phyloP scores from a whole-genome alignment of 2,797 vertebrate species.

The Chromis chromis region DNA sequence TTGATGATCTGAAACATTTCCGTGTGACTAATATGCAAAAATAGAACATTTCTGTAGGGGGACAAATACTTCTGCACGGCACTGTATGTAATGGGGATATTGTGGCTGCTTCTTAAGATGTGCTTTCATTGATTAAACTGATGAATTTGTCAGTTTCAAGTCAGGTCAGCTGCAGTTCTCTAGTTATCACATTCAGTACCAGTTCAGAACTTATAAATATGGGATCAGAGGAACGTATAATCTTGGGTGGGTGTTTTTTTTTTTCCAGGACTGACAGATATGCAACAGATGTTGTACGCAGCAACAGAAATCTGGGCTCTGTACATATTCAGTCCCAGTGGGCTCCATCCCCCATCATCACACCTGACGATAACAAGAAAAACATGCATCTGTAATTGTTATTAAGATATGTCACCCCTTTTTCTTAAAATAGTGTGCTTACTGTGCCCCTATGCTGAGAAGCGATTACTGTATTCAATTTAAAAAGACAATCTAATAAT shows the following conservation, averaged over 20 bases:
- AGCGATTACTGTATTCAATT: background rate
- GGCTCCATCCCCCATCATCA: background rate
- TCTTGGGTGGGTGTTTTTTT: background rate
- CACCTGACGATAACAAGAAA: background rate
- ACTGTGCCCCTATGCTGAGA: background rate
- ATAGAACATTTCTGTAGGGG: no score
- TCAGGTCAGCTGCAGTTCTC: background rate
- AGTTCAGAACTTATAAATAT: background rate
- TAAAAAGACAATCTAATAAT: background rate
- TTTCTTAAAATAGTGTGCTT: background rate
- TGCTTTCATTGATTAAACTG: no score
- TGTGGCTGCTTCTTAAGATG: no score
- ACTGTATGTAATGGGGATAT: no score
- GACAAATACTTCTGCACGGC: background rate
- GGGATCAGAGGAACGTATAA: background rate
- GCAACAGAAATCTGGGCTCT: constrained; percentile 1
- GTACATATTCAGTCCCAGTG: background rate
- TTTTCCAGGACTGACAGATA: background rate
- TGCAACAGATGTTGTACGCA: background rate
- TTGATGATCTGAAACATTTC: no score
- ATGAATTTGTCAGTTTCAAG: background rate
- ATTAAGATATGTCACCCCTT: background rate
- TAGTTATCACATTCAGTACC: background rate
- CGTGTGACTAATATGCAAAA: no score
- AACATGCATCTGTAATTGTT: background rate